These are phyloP conservation scores for Hirtodrosophila confusa DNA, from an alignment of 2,888 invertebrate genomes.

Conservation along the genomic window DNA sequence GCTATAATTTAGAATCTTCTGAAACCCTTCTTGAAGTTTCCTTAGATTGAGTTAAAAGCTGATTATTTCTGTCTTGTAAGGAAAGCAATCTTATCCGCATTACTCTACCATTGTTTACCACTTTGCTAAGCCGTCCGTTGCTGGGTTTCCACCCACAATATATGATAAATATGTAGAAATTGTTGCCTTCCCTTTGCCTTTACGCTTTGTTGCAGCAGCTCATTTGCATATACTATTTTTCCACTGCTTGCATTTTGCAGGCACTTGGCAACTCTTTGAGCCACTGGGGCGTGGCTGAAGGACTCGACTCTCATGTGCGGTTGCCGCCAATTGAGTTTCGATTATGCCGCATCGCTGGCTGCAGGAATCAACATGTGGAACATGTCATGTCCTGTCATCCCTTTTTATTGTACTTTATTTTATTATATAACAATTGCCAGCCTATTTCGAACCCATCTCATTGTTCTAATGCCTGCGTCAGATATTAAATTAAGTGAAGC, in stretches of 20 bases:
- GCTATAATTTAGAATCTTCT: too few relatives aligned
- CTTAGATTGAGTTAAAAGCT: too few relatives aligned
- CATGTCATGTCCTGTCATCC: conserved; percentile 45
- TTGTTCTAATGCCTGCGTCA: too few relatives aligned
- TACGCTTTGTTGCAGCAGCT: conserved; percentile 58
- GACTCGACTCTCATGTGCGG: conserved; percentile 32
- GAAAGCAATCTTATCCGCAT: neutral
- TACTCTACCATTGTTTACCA: conserved; percentile 7
- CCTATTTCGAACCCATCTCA: too few relatives aligned
- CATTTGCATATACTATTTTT: conserved; percentile 51
- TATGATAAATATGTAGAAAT: conserved; percentile 49
- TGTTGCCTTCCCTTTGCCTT: conserved; percentile 35
- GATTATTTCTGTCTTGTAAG: neutral
- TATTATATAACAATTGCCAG: neutral
- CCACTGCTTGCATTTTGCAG: conserved; percentile 11
- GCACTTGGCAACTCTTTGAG: neutral
- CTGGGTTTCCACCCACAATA: conserved; percentile 10
- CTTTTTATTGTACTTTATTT: neutral
- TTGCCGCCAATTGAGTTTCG: conserved; percentile 52
- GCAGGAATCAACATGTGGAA: conserved; percentile 47
- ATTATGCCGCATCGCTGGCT: conserved; percentile 52
- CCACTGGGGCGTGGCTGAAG: conserved; percentile 30
- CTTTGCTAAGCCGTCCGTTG: conserved; percentile 2
- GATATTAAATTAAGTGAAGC: conserved; percentile 31
- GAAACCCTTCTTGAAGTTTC: too few relatives aligned